phyloP scores from a whole-genome alignment of 2,888 invertebrate genomes.

The Melanotus villosus region DNA sequence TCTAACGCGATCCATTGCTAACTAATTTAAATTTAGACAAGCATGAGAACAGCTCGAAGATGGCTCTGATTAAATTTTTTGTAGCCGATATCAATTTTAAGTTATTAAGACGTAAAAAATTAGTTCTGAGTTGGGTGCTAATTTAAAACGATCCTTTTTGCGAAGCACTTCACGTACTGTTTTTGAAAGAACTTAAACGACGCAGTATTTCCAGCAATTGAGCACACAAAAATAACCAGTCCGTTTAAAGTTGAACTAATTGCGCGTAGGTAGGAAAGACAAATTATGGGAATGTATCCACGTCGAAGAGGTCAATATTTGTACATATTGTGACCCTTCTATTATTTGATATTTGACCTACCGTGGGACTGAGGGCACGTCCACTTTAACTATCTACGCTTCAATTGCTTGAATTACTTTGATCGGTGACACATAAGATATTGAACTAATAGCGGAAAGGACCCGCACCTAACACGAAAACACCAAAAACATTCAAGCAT shows the following conservation, averaged over 20 bases:
- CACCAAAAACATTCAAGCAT: no score
- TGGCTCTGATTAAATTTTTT: no score
- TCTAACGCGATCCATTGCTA: no score
- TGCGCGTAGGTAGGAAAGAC: slow-evolving; percentile 53
- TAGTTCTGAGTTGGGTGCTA: slow-evolving; percentile 5
- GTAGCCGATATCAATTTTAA: no score
- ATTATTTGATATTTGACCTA: slow-evolving; percentile 47
- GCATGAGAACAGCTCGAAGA: no score
- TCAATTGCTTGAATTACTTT: slow-evolving; percentile 48
- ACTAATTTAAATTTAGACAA: no score
- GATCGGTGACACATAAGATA: slow-evolving; percentile 47
- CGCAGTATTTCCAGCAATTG: slow-evolving; percentile 43
- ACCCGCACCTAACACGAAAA: slow-evolving; percentile 10
- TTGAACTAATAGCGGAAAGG: slow-evolving; percentile 36
- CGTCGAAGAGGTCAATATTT: slow-evolving; percentile 60
- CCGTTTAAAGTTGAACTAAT: slow-evolving; percentile 43
- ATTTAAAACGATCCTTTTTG: slow-evolving; percentile 5
- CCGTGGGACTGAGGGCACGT: slow-evolving; percentile 47
- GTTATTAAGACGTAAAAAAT: no score
- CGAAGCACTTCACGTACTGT: slow-evolving; percentile 22
- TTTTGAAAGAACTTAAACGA: slow-evolving; percentile 21
- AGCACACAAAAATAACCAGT: slow-evolving; percentile 43
- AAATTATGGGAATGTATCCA: slow-evolving; percentile 50
- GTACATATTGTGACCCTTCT: slow-evolving; percentile 58
- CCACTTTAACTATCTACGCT: slow-evolving; percentile 44